Base-by-base conservation (phyloP, 2,113 vertebrate genomes). In the Recurvirostra avosetta region DNA sequence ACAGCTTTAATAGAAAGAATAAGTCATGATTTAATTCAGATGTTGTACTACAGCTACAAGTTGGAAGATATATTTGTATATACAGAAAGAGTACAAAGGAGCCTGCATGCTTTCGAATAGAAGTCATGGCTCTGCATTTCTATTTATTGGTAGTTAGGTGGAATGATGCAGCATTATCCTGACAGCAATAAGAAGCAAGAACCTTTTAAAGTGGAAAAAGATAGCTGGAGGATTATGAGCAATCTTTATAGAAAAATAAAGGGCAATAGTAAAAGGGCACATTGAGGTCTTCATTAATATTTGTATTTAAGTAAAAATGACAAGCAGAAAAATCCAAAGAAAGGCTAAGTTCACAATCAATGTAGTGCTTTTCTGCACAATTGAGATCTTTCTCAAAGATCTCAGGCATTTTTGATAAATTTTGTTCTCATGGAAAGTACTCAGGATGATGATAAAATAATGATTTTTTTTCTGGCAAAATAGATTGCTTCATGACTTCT, bases 81-180 rank as follows among this genome's bases (percentile, higher is more conserved):
- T 36, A 70, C 58, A 77, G 86, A 94, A 89, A 82, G 81, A 55
- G 78, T 59, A 92, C 67, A 95, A 92, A 97, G 90, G 27, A 96
- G 40, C 53, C 90, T 56, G 63, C 83, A 76, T 63, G 86, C 89
- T 94, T 96, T 90, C 30, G 13, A 96, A 92, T 43, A 94, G 92
- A 78, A 96, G 88, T 86, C 93, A 90, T 74, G 73, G 90, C 88
- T 96, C 91, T 90, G 81, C 87, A 85, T 94, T 94, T 77, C 94
- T 96, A 92, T 96, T 94, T 96, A 90, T 88, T 94, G 85, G 80
- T 94, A 85, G 87, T 97, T 90, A 88, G 52, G 61, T 70, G 47
- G 86, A 97, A 94, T 96, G 79, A 97, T 93, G 90, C 86, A 92
- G 92, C 90, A 94, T 87, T 95, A 94, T 94, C 71, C 91, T 91